These are phyloP conservation scores for Slavum lentiscoides DNA, from an alignment of 2,888 invertebrate species.

Conservation along the genomic window DNA sequence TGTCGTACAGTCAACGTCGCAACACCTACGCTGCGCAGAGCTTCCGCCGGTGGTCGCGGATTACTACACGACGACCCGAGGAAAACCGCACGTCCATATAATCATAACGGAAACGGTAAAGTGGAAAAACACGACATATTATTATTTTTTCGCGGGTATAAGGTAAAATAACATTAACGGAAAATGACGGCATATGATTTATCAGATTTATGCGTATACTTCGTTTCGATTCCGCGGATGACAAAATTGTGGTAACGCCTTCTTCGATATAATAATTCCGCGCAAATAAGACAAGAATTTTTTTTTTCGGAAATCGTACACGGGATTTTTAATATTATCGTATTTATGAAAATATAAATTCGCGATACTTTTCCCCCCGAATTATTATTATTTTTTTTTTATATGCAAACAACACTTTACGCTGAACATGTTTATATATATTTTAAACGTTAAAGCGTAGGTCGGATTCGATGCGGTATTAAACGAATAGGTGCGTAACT, in stretches of 20 bases:
- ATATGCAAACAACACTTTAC: too few species aligned
- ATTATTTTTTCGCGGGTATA: not conserved
- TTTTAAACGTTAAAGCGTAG: too few species aligned
- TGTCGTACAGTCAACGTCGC: too few species aligned
- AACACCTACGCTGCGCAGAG: too few species aligned
- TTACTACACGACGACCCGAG: not conserved
- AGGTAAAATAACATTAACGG: constrained; percentile 16
- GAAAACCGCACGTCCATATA: not conserved
- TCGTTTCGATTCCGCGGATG: not conserved
- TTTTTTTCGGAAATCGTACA: too few species aligned
- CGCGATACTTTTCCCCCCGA: too few species aligned
- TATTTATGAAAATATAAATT: too few species aligned
- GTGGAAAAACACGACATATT: not conserved
- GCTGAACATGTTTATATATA: too few species aligned
- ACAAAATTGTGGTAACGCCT: not conserved
- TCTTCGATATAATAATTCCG: not conserved
- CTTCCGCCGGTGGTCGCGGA: not conserved
- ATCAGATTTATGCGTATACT: too few species aligned
- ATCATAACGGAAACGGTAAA: not conserved
- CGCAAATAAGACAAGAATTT: not conserved
- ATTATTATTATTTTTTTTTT: too few species aligned
- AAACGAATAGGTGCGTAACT: not conserved
- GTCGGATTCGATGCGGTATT: not conserved
- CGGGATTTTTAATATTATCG: too few species aligned
- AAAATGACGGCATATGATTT: not conserved